Conservation (phyloP, 2,888 invertebrate species). For the Eupithecia inturbata region DNA sequence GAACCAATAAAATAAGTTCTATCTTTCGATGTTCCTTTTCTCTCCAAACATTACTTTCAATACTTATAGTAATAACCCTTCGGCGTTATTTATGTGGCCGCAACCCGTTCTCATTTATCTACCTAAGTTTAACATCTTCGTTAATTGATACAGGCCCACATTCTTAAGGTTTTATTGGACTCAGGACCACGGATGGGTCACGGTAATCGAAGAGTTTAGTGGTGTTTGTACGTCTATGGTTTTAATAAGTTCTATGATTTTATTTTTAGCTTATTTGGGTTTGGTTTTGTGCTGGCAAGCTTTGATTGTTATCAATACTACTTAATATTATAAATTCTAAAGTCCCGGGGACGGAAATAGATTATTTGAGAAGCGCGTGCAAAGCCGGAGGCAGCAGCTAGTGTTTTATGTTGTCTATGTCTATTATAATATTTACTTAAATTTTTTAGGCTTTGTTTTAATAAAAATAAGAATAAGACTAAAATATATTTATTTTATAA, state of each 20-base stretch:
- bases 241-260: conserved; percentile 22
- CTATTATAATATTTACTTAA: too few species aligned
- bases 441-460: too few species aligned
- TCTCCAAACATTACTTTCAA: conserved; percentile 54
- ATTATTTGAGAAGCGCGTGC: too few species aligned
- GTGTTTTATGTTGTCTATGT: too few species aligned
- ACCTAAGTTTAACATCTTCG: conserved; percentile 67
- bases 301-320: background rate
- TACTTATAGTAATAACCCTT: conserved; percentile 44
- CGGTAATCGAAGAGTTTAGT: conserved; percentile 61
- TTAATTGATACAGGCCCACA: conserved; percentile 78
- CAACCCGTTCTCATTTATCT: conserved; percentile 56
- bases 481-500: too few species aligned
- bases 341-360: too few species aligned
- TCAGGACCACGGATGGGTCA: conserved; percentile 57
- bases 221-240: conserved; percentile 33
- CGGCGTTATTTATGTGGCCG: conserved; percentile 56
- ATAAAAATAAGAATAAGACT: too few species aligned
- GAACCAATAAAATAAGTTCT: conserved; percentile 20
- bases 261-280: conserved; percentile 1
- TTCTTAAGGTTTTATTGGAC: conserved; percentile 68
- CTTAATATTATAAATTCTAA: too few species aligned
- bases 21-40: conserved; percentile 41
- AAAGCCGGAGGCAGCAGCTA: too few species aligned
- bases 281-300: background rate